Percentiles rank a stretch among this genome's conserved stretches.
Evolutionary conservation across 2,888 invertebrate species (phyloP).

Genomic region (Nycteola revayana): DNA sequence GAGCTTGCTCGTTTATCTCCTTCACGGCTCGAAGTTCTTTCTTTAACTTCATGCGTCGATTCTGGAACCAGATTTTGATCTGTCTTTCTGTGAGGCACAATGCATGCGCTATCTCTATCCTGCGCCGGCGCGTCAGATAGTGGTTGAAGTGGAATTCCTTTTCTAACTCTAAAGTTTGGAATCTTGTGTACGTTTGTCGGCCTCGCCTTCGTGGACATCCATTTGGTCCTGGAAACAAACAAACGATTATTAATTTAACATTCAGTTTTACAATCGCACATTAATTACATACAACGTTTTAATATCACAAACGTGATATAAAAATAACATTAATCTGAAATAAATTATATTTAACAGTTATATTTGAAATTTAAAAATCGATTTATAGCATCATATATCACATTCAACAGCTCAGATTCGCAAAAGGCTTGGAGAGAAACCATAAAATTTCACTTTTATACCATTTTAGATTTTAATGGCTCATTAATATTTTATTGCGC

Average conservation of each 20-base stretch:
- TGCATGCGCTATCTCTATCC: slow-evolving; percentile 98
- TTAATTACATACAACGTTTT: background rate
- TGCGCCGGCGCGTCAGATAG: slow-evolving; percentile 96
- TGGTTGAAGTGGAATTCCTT: slow-evolving; percentile 99
- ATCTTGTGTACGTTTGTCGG: slow-evolving; percentile 98
- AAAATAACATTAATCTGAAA: slow-evolving; percentile 33
- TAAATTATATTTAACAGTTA: slow-evolving; percentile 48
- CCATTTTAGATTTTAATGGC: slow-evolving; percentile 77
- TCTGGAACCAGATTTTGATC: slow-evolving; percentile 99
- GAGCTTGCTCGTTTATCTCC: slow-evolving; percentile 96
- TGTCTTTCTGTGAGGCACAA: slow-evolving; percentile 97
- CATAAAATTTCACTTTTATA: slow-evolving; percentile 80
- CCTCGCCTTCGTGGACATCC: slow-evolving; percentile 97
- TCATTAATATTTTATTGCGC: slow-evolving; percentile 77
- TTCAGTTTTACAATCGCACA: slow-evolving; percentile 14
- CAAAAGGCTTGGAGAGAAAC: slow-evolving; percentile 60
- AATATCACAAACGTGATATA: slow-evolving; percentile 6
- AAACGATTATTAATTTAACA: slow-evolving; percentile 32
- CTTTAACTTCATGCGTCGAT: slow-evolving; percentile 97
- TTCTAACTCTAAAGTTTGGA: slow-evolving; percentile 98
- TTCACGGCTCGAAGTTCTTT: slow-evolving; percentile 97
- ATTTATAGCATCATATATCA: slow-evolving; percentile 73
- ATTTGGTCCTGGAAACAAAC: slow-evolving; percentile 92
- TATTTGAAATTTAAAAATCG: slow-evolving; percentile 51
- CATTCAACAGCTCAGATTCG: slow-evolving; percentile 54